A percentile compares a stretch with the other conserved stretches of the same genome.
Conservation (phyloP, 2,113 vertebrate species). For the Rissa tridactyla region DNA sequence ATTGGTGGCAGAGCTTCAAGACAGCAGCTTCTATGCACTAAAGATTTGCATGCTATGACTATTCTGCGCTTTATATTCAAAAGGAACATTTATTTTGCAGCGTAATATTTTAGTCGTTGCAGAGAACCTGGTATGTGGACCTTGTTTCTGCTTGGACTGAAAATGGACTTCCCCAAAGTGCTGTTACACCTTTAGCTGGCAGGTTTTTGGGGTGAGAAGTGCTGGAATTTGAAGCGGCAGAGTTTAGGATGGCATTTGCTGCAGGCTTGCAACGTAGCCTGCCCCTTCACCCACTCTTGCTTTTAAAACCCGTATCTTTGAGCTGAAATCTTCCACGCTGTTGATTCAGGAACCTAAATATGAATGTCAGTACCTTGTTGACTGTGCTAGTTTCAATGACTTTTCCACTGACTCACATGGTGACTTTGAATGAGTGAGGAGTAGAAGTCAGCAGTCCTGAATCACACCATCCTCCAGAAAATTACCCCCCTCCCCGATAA, state of each 20-base stretch:
- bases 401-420: slow-evolving; percentile 55
- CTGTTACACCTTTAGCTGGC: background rate
- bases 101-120: background rate
- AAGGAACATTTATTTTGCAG: background rate
- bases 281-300: background rate
- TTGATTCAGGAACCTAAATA: background rate
- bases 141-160: background rate
- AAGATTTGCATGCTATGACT: background rate
- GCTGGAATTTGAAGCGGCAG: background rate
- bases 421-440: slow-evolving; percentile 45
- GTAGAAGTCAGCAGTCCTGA: slow-evolving; percentile 42
- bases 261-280: background rate
- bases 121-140: background rate
- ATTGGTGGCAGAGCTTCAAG: slow-evolving; percentile 34
- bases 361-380: background rate
- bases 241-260: background rate
- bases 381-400: background rate
- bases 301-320: background rate
- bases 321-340: background rate
- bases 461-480: slow-evolving; percentile 37
- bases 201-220: background rate
- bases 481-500: background rate
- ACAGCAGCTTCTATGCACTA: slow-evolving; percentile 15
- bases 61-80: background rate
- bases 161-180: background rate